These are phyloP conservation scores for Eurois occulta DNA, from an alignment of 2,888 invertebrate species.

Conservation along the genomic window DNA sequence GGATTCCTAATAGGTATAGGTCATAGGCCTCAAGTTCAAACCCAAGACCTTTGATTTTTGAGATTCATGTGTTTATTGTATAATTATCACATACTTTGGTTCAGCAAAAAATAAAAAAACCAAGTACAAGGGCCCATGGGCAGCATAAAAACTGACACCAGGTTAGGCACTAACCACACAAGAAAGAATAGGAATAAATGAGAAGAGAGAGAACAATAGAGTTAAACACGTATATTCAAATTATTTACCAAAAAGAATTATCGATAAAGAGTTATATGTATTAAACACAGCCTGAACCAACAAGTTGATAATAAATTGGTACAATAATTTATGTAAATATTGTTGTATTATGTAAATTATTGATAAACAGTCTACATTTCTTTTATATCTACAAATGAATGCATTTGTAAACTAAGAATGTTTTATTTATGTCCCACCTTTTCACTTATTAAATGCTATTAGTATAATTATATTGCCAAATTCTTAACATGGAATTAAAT, in stretches of 20 bases:
- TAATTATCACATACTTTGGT: too few relatives aligned
- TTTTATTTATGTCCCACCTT: slow-evolving; percentile 24
- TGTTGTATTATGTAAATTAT: not conserved
- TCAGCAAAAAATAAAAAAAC: too few relatives aligned
- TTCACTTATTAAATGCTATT: not conserved
- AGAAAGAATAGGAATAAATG: not conserved
- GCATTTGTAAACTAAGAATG: not conserved
- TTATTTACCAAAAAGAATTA: not conserved
- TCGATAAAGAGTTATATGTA: not conserved
- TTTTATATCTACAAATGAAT: slow-evolving; percentile 3
- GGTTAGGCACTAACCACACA: too few relatives aligned
- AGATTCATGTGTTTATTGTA: too few relatives aligned
- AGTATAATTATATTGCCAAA: not conserved
- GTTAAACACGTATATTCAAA: not conserved
- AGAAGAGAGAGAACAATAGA: not conserved
- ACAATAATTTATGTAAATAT: slow-evolving; percentile 11
- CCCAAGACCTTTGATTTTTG: too few relatives aligned
- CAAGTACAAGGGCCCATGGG: too few relatives aligned
- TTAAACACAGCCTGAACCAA: slow-evolving; percentile 25
- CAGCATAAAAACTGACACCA: too few relatives aligned
- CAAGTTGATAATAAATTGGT: slow-evolving; percentile 28
- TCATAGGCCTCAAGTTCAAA: too few relatives aligned
- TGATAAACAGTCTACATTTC: not conserved
- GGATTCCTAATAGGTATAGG: not conserved
- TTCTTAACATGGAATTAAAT: not conserved